These are phyloP conservation scores for Meliscaeva auricollis DNA, from an alignment of 2,888 invertebrate species.

Conservation along the genomic window DNA sequence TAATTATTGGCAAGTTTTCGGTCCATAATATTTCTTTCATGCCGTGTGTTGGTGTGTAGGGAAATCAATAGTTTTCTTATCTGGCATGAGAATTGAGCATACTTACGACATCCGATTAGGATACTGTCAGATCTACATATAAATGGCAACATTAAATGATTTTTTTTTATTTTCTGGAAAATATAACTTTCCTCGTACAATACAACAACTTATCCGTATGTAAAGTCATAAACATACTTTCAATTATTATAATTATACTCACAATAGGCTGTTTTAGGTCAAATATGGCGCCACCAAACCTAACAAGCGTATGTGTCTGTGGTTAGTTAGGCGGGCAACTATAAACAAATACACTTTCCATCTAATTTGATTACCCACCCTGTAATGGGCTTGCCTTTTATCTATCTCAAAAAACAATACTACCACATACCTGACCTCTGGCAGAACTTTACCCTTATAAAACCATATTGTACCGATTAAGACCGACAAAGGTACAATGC, in stretches of 20 bases:
- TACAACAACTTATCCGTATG: no score
- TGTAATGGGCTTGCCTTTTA: constrained; percentile 14
- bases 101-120: no score
- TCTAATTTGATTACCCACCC: constrained; percentile 29
- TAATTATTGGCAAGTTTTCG: no score
- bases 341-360: constrained; percentile 5
- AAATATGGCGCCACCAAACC: constrained; percentile 59
- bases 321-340: neutral
- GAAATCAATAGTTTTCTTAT: no score
- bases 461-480: constrained; percentile 15
- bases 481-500: no score
- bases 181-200: no score
- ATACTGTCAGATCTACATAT: no score
- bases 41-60: no score
- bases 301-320: constrained; percentile 9
- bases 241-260: constrained; percentile 36
- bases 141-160: no score
- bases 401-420: neutral
- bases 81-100: no score
- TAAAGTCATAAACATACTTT: neutral
- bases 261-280: constrained; percentile 50
- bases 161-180: no score
- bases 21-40: no score
- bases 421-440: constrained; percentile 24
- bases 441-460: neutral